Base-by-base conservation (phyloP, 2,797 vertebrate species). In the Darevskia nairensis region DNA sequence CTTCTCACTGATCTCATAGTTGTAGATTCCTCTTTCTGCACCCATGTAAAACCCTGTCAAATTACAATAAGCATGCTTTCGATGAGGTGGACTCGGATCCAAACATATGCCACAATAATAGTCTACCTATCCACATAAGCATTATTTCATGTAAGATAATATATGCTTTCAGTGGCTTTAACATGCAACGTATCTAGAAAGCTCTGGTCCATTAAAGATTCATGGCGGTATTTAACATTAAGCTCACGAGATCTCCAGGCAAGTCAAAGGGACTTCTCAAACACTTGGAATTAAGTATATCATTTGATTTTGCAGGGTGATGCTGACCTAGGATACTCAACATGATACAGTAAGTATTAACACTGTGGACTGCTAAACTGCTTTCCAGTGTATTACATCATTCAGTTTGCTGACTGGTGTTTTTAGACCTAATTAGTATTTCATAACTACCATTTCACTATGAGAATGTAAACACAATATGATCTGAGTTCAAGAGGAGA, bases 361-460 rank as follows among this genome's bases (percentile, higher is more conserved):
- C 0, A 2, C 13, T 1, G 46, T 32, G 32, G 88, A 55, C 84
- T 84, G 25, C 2, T n/a, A 84, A 77, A 89, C 85, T 88, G 74
- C 75, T 89, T 84, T 85, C 68, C 41, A 10, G 79, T 25, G 1
- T 0, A 9, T 64, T 4, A 9, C 64, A 89, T 81, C 76, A 92
- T 92, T 90, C 88, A 82, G 29, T 64, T 6, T 82, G 39, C 55
- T 3, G 64, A 3, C 1, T 85, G 84, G 86, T 85, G 4, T 4
- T 88, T 50, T 86, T 86, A 90, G 61, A 84, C 59, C 69, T 90
- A 87, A 85, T 88, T 84, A 92, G 92, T 84, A 85, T 1, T 71
- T 84, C 82, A 55, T 76, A 90, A 66, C 80, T 7, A 85, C 71
- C 41, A 7, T 80, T 27, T 72, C 2, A 23, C 68, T 3, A 7